phyloP scores from a whole-genome alignment of 92 coral and sea anemone species.

The Pocillopora grandis region DNA sequence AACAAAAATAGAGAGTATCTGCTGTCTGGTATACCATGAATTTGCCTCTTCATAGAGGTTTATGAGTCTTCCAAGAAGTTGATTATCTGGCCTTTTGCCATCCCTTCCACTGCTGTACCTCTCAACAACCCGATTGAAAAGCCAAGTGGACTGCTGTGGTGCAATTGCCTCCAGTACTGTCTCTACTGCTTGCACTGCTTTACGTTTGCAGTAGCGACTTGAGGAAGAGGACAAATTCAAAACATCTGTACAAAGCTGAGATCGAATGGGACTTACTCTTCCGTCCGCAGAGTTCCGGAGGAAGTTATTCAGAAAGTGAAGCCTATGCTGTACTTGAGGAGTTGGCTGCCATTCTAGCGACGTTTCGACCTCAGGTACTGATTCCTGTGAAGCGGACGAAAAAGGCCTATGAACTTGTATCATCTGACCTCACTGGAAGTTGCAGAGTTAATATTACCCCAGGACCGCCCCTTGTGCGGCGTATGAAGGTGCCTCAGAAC shows the following conservation, averaged over 20 bases:
- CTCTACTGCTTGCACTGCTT: conserved; percentile 49
- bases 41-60: conserved; percentile 20
- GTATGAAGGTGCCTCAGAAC: too few species aligned
- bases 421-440: background rate
- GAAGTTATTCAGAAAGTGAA: conserved; percentile 39
- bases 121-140: too few species aligned
- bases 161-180: conserved; percentile 50
- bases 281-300: conserved; percentile 35
- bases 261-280: conserved; percentile 58
- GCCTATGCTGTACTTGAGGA: conserved; percentile 43
- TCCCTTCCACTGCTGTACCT: too few species aligned
- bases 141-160: conserved; percentile 24
- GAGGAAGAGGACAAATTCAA: conserved; percentile 36
- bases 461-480: too few species aligned
- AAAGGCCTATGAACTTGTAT: conserved; percentile 6
- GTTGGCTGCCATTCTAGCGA: conserved; percentile 52
- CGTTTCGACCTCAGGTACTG: conserved; percentile 30
- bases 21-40: conserved; percentile 35
- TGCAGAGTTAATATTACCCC: too few species aligned
- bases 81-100: too few species aligned
- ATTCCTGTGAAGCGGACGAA: conserved; percentile 43
- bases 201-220: conserved; percentile 41
- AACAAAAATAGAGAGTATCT: conserved; percentile 45
- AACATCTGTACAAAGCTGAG: conserved; percentile 44
- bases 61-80: background rate